These are phyloP conservation scores for Cygnus buccinator DNA, from an alignment of 2,113 vertebrate species.

Conservation along the genomic window DNA sequence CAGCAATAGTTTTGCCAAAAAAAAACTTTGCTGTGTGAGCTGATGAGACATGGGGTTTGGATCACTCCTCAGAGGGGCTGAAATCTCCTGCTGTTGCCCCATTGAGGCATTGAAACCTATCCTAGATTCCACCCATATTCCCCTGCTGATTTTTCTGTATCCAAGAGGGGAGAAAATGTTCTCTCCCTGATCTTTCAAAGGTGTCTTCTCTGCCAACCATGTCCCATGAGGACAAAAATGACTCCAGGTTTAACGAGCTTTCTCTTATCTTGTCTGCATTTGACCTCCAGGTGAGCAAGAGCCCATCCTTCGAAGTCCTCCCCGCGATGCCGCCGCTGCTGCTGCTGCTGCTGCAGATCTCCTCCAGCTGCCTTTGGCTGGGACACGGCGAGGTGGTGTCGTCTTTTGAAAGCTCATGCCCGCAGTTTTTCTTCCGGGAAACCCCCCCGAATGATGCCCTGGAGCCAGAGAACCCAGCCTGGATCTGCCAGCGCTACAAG, in stretches of 20 bases:
- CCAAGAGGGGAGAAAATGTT: neutral
- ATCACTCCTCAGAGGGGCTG: neutral
- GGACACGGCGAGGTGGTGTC: neutral
- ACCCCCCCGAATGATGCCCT: neutral
- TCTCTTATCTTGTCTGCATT: neutral
- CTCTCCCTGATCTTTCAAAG: neutral
- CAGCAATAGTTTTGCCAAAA: neutral
- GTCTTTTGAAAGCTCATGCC: neutral
- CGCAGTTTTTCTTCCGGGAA: slow-evolving; percentile 20
- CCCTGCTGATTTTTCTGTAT: neutral
- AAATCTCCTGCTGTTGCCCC: neutral
- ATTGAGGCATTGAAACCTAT: neutral
- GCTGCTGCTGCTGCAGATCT: slow-evolving; percentile 26
- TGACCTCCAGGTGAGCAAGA: slow-evolving; percentile 3
- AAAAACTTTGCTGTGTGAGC: neutral
- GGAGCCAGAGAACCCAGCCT: neutral
- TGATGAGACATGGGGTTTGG: neutral
- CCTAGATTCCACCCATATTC: neutral
- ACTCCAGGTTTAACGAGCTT: neutral
- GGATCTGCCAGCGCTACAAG: slow-evolving; percentile 40
- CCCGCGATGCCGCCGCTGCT: neutral
- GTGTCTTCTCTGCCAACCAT: rapidly evolving
- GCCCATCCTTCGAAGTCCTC: neutral
- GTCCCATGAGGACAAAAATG: neutral
- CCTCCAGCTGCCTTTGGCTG: neutral